Conservation (phyloP, 2,888 invertebrate species). For the Drosophila longiperda region DNA sequence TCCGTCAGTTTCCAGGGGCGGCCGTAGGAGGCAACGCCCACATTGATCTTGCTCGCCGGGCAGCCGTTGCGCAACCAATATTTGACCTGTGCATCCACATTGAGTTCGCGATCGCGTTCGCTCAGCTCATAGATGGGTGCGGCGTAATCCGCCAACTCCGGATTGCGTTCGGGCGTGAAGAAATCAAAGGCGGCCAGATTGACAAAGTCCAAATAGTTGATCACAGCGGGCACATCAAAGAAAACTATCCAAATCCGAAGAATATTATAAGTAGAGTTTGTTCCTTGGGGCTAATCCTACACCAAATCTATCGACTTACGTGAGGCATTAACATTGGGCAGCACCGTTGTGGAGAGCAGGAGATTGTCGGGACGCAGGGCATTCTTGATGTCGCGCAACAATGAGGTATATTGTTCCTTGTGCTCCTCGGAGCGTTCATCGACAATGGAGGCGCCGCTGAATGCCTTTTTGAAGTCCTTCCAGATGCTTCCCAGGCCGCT, state of each 20-base stretch:
- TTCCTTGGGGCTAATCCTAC: not conserved
- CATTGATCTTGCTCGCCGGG: conserved; percentile 89
- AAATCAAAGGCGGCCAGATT: conserved; percentile 93
- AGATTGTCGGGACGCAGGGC: conserved; percentile 89
- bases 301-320: conserved; percentile 85
- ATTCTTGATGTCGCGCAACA: conserved; percentile 91
- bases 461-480: conserved; percentile 91
- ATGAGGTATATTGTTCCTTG: conserved; percentile 91
- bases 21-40: conserved; percentile 90
- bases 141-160: conserved; percentile 91
- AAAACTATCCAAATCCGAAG: conserved; percentile 87
- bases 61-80: conserved; percentile 87
- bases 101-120: conserved; percentile 89
- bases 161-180: conserved; percentile 90
- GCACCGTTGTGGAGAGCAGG: conserved; percentile 88
- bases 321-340: conserved; percentile 91
- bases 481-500: conserved; percentile 88
- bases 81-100: conserved; percentile 89
- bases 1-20: conserved; percentile 92
- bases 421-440: conserved; percentile 92
- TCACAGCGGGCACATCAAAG: conserved; percentile 90
- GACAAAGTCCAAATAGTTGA: conserved; percentile 91
- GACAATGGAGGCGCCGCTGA: conserved; percentile 89
- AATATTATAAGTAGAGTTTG: not conserved
- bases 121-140: conserved; percentile 90